Conservation (phyloP, 2,888 invertebrate genomes). For the Athalia rosae region DNA sequence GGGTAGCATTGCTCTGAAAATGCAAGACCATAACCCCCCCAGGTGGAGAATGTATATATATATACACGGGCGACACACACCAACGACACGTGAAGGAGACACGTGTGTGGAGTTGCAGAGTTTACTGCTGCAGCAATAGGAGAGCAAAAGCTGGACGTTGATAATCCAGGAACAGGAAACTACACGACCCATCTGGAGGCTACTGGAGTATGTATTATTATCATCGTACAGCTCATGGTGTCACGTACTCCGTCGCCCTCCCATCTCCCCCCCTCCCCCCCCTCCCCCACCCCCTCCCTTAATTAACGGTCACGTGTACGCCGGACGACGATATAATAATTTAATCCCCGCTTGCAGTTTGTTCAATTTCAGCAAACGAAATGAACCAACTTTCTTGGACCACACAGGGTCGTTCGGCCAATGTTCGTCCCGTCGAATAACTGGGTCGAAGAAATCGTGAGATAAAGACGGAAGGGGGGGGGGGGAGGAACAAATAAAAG, state of each 20-base stretch:
- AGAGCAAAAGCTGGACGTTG: too few relatives aligned
- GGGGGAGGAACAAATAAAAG: too few relatives aligned
- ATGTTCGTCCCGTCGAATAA: neutral
- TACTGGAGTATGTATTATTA: slow-evolving; percentile 50
- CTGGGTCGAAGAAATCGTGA: neutral
- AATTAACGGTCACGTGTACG: slow-evolving; percentile 44
- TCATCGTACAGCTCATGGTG: slow-evolving; percentile 49
- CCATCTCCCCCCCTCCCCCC: too few relatives aligned
- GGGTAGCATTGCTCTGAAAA: slow-evolving; percentile 50
- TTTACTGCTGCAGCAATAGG: too few relatives aligned
- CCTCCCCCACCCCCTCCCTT: slow-evolving; percentile 32
- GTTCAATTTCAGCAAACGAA: slow-evolving; percentile 36
- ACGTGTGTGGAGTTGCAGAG: too few relatives aligned
- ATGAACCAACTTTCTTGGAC: neutral
- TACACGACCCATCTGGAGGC: slow-evolving; percentile 47
- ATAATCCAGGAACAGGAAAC: slow-evolving; percentile 31
- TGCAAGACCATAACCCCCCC: slow-evolving; percentile 50
- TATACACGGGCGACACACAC: too few relatives aligned
- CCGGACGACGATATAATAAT: slow-evolving; percentile 34
- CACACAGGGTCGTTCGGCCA: neutral
- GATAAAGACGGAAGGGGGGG: neutral
- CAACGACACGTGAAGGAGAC: too few relatives aligned
- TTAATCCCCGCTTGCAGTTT: slow-evolving; percentile 30
- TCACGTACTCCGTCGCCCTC: slow-evolving; percentile 47
- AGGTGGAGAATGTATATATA: neutral